Evolutionary conservation across 2,113 vertebrate species (phyloP), one percentile per base, ranked within the genome.

Genomic region (Crypturellus undulatus): DNA sequence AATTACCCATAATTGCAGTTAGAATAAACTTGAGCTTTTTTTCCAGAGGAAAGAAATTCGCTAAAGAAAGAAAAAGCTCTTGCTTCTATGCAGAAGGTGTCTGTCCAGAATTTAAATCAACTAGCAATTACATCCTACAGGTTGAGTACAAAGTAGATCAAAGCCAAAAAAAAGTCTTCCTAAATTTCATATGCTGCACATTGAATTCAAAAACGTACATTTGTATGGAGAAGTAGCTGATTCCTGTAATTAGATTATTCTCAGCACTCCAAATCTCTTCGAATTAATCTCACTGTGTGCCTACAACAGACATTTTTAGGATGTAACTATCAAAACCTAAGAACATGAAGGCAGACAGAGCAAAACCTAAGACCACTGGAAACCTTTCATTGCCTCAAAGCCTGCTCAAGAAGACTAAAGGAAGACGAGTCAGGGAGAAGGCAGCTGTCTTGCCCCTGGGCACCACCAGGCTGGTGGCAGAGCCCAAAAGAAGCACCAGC

Each of bases 21-120:
- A 63, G 19, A 84, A 43, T 64, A 59, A 83, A 94, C 89, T 6
- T 28, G 32, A 51, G 5, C 52, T 43, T 75, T 94, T n/a, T 56
- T 90, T 17, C 28, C 22, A 75, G 47, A 26, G 25, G 60, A 91
- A 88, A 4, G 17, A 64, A 51, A 52, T 52, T 15, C 83, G 25
- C 11, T 56, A 36, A 83, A 73, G 0, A 0, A 82, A 83, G 79
- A 70, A 0, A 0, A 83, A 75, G 11, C 1, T 76, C 16, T 84
- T 87, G 19, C 13, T 93, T 84, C 69, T 69, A 5, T 22, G 14
- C 20, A 91, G 10, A 70, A 87, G 36, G 20, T 68, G 2, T 47
- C 82, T 79, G 16, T 80, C 25, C 25, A 63, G 34, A 38, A 80
- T 43, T 77, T 77, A 67, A 89, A 65, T 45, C 20, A 91, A 59